Evolutionary conservation across 2,113 vertebrate species (phyloP), one percentile per base, ranked within the genome.

Genomic region (Arenaria interpres): DNA sequence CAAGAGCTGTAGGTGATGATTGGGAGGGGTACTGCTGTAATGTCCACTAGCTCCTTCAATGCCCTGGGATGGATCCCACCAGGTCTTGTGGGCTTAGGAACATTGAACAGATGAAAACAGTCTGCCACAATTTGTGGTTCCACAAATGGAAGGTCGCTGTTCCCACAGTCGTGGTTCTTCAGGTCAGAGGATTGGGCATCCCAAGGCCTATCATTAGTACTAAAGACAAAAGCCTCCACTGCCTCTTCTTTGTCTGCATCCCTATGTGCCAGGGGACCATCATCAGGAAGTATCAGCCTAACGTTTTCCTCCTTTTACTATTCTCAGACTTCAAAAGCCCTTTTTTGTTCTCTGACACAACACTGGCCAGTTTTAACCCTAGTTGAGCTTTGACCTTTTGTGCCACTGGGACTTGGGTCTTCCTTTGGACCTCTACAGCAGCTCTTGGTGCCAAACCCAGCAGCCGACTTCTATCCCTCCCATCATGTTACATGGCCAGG

Each of bases 401-500:
- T 59, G 33, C 21, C 33, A 35, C 35, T 23, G n/a, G 57, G 33
- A n/a, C 57, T 8, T 35, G 33, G 57, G 57, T 59, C 21, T 59
- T 35, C 57, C 33, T 59, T 35, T 59, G 33, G 14, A 33, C 20
- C 20, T 13, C 32, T 14, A 33, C 33, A 22, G 32, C 56, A n/a
- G 32, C 56, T 59, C 8, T 35, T 59, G 33, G 33, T 59, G 57
- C 21, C 33, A 59, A 59, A 59, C 56, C 56, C 21, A 59, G 57
- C 33, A 24, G 15, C 11, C 1, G 3, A 25, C 45, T 35, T 30
- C 62, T 41, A 9, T 30, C 9, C 17, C 21, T 75, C 28, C 9
- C 4, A 5, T 50, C 24, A 12, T 19, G 14, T 50, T 24, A 12
- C 3, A 3, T 19, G 23, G 24, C 24, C 1, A 0, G 15, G 15